These are phyloP conservation scores for Colostygia pectinataria DNA, from an alignment of 2,888 invertebrate genomes.

Conservation along the genomic window DNA sequence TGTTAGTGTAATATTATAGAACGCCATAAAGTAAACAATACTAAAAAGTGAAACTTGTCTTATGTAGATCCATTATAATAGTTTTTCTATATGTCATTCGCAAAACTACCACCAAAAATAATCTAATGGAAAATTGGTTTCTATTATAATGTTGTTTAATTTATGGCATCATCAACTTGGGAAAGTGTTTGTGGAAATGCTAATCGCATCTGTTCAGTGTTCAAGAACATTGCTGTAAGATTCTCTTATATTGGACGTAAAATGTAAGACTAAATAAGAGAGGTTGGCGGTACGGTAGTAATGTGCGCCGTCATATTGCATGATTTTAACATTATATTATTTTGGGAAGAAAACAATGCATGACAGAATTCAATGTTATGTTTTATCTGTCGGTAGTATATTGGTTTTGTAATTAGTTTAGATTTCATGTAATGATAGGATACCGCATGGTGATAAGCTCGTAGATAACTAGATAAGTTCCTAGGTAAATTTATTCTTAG, in stretches of 20 bases:
- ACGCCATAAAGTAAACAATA: too few relatives aligned
- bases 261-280: too few relatives aligned
- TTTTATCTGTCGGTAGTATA: conserved; percentile 54
- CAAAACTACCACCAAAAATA: too few relatives aligned
- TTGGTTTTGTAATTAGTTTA: conserved; percentile 20
- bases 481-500: not conserved
- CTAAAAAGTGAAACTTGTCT: too few relatives aligned
- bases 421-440: too few relatives aligned
- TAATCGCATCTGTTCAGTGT: too few relatives aligned
- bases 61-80: too few relatives aligned
- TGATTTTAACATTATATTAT: conserved; percentile 16
- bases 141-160: too few relatives aligned
- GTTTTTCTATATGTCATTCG: too few relatives aligned
- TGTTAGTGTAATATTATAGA: too few relatives aligned
- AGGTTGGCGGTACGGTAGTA: not conserved
- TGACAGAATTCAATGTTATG: conserved; percentile 50
- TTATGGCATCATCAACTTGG: not conserved
- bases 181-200: not conserved
- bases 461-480: conserved; percentile 6
- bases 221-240: not conserved
- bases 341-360: conserved; percentile 49
- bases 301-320: conserved; percentile 3
- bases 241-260: not conserved
- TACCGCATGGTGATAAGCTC: conserved; percentile 46
- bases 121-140: too few relatives aligned